Conservation (phyloP, 2,888 invertebrate genomes). For the Pristionchus maxplancki region DNA sequence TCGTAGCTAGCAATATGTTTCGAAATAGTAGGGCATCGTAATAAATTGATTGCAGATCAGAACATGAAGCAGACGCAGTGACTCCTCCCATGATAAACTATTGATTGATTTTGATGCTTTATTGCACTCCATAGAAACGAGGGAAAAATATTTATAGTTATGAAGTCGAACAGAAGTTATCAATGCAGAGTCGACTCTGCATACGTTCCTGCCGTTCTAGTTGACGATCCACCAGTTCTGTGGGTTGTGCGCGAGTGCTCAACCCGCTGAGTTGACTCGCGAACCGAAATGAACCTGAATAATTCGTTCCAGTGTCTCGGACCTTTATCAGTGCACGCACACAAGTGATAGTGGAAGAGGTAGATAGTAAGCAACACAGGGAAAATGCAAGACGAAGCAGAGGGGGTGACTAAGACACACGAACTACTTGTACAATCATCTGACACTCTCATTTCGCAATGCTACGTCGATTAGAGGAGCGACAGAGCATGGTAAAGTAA, state of each 20-base stretch:
- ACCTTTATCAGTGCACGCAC: not conserved
- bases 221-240: not conserved
- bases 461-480: not conserved
- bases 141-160: not conserved
- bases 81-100: no score
- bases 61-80: no score
- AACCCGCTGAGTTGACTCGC: not conserved
- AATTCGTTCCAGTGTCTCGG: not conserved
- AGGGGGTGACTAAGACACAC: not conserved
- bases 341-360: not conserved
- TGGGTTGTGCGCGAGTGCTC: not conserved
- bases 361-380: not conserved
- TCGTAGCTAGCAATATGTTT: no score
- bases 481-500: not conserved
- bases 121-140: not conserved
- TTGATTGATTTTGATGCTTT: no score
- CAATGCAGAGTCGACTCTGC: not conserved
- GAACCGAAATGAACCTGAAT: conserved; percentile 15
- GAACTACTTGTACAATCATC: no score
- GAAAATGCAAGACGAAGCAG: not conserved
- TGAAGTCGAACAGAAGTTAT: not conserved
- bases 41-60: no score
- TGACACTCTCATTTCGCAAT: no score
- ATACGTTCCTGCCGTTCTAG: not conserved
- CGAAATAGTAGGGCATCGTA: no score